These are phyloP conservation scores for Notechis scutatus DNA, from an alignment of 2,113 vertebrate species.

Conservation along the genomic window DNA sequence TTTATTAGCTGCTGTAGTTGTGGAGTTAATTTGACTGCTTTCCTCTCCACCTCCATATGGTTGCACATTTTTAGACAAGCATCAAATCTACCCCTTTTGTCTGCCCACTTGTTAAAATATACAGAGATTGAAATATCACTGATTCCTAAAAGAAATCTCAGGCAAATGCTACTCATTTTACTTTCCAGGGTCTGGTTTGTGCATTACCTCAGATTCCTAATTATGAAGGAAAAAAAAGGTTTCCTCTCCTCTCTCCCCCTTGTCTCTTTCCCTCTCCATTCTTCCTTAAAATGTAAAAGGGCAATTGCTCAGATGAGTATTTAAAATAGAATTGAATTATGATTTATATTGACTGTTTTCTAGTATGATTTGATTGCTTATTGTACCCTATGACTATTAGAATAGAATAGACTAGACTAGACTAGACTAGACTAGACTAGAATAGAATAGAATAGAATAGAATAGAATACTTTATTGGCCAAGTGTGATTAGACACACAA, in stretches of 20 bases:
- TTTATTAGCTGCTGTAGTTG: neutral
- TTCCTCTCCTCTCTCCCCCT: neutral
- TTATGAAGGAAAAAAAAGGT: neutral
- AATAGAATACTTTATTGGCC: too few species aligned
- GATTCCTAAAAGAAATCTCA: neutral
- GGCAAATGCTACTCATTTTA: neutral
- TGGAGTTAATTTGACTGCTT: neutral
- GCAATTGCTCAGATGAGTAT: neutral
- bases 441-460: too few species aligned
- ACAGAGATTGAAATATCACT: slow-evolving; percentile 18
- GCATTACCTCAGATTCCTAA: neutral
- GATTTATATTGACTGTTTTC: too few species aligned
- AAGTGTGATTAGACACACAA: too few species aligned
- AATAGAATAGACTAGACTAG: too few species aligned
- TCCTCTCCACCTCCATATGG: neutral
- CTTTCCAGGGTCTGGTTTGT: neutral
- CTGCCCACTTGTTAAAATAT: slow-evolving; percentile 9
- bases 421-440: too few species aligned
- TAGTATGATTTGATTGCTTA: too few species aligned
- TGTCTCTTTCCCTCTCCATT: neutral
- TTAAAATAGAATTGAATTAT: neutral
- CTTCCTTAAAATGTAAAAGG: neutral
- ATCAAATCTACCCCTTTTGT: neutral
- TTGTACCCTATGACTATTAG: too few species aligned
- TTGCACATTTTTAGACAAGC: slow-evolving; percentile 17